Percentiles rank a stretch among this genome's conserved stretches.
These are phyloP conservation scores for Nesospiza acunhae DNA, from an alignment of 2,113 vertebrate species.

Conservation along the genomic window DNA sequence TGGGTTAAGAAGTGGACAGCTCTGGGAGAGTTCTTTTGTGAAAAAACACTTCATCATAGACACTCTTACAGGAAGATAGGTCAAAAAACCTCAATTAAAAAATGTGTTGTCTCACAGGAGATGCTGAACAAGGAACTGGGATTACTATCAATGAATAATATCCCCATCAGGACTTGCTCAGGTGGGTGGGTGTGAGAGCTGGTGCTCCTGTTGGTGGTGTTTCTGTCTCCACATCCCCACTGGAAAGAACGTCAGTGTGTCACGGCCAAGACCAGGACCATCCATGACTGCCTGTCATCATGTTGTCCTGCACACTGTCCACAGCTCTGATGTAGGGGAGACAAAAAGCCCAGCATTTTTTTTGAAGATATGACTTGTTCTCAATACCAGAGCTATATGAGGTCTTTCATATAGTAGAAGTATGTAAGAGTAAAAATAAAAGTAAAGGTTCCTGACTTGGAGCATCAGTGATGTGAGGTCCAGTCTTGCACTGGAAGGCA, in stretches of 20 bases:
- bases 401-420: not conserved
- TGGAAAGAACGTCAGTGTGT: not conserved
- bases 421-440: not conserved
- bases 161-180: not conserved
- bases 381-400: not conserved
- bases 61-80: not conserved
- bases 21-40: not conserved
- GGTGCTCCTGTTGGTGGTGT: no score
- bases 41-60: not conserved
- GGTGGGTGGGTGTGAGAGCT: fast-evolving
- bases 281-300: fast-evolving
- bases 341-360: fast-evolving
- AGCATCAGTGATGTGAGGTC: not conserved
- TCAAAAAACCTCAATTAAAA: not conserved
- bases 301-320: not conserved
- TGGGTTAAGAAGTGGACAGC: not conserved
- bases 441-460: not conserved
- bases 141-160: not conserved
- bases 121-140: not conserved
- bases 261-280: not conserved
- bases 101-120: not conserved
- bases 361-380: not conserved
- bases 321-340: not conserved
- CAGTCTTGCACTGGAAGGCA: not conserved
- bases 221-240: not conserved